Evolutionary conservation across 2,797 vertebrate species (phyloP), one percentile per base, ranked within the genome.

Genomic region (Taeniopygia guttata): DNA sequence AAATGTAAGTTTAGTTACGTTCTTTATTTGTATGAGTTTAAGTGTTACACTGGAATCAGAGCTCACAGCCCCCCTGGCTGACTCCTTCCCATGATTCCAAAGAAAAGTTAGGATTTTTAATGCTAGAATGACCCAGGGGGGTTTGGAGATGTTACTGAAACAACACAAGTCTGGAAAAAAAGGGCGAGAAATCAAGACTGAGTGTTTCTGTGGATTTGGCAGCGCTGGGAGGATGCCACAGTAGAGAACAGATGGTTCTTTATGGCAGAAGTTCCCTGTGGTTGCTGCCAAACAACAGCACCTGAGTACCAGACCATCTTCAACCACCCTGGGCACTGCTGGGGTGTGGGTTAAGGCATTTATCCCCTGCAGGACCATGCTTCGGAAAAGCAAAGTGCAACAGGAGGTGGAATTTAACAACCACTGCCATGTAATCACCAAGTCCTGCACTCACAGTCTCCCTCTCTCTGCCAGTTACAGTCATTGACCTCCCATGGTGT

Each of bases 401-500:
- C 4, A 16, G 2, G 32, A 78, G 27, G 5, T 78, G 66, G 16
- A 58, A 32, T 52, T 83, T 21, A 45, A 42, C 34, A 73, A 4
- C 32, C 15, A 0, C 34, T 43, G 42, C 79, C 15, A 2, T 7
- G 21, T 14, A 36, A 54, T 17, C 87, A 26, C 34, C 3, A 1
- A 1, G n/a, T 29, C 48, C 72, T 58, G 45, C 20, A 25, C 38
- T 23, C 40, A 7, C 7, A 7, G 36, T 2, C 16, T 25, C 36
- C 42, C 75, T n/a, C 43, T 19, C 78, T 27, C 45, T 56, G 72
- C 34, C 40, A 6, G 8, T 14, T 43, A 43, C 0, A 3, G 1
- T 43, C 13, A 7, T 4, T 9, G 5, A 11, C 30, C 18, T 58
- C 75, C 66, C 2, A 2, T 0, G 32, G 63, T 18, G 4, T 2